Conservation (phyloP, 2,888 invertebrate genomes). For the Drosophila peninsularis region DNA sequence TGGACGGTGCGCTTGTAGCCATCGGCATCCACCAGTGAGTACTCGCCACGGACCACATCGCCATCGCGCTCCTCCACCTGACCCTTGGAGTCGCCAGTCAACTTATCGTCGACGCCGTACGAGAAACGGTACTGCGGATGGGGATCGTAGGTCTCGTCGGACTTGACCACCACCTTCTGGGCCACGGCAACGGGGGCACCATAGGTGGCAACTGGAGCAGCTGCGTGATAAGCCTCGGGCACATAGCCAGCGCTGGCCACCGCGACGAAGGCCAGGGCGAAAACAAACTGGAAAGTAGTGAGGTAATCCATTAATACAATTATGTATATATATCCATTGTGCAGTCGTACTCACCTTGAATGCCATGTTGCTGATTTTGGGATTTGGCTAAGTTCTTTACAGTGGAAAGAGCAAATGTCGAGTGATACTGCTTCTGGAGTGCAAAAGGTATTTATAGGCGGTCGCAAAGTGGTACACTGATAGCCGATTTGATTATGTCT, state of each 20-base stretch:
- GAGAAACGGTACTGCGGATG: constrained; percentile 83
- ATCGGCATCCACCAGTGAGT: constrained; percentile 84
- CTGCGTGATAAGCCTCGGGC: constrained; percentile 68
- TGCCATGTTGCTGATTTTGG: constrained; percentile 71
- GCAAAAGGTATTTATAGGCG: constrained; percentile 68
- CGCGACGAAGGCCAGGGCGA: constrained; percentile 81
- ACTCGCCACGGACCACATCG: constrained; percentile 83
- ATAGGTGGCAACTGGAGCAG: constrained; percentile 69
- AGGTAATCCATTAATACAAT: constrained; percentile 45
- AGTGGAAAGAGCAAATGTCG: constrained; percentile 61
- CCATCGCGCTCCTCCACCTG: constrained; percentile 84
- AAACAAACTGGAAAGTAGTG: constrained; percentile 69
- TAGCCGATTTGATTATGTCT: constrained; percentile 50
- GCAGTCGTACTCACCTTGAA: constrained; percentile 73
- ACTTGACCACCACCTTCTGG: constrained; percentile 75
- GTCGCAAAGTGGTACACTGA: constrained; percentile 50
- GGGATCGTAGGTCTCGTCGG: constrained; percentile 79
- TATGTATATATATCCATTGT: constrained; percentile 46
- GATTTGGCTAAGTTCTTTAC: constrained; percentile 70
- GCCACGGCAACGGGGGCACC: constrained; percentile 74
- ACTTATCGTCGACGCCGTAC: constrained; percentile 82
- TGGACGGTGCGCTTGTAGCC: constrained; percentile 82
- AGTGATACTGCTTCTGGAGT: constrained; percentile 67
- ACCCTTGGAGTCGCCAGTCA: constrained; percentile 84
- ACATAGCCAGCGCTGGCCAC: constrained; percentile 80